Percentiles rank a stretch among this genome's conserved stretches.
These are phyloP conservation scores for Protophormia terraenovae DNA, from an alignment of 2,888 invertebrate genomes.

Conservation along the genomic window DNA sequence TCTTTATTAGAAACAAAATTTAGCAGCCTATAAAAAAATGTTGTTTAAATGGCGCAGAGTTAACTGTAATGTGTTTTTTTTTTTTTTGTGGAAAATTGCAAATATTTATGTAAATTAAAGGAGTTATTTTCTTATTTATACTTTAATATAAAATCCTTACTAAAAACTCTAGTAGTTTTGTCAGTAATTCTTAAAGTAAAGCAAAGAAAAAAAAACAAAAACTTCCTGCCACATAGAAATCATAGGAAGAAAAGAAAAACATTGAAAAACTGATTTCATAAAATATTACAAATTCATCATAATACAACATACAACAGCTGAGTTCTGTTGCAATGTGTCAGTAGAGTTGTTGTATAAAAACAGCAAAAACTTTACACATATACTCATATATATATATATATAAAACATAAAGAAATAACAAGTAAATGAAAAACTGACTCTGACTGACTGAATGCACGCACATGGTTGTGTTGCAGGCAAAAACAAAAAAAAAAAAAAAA, in stretches of 20 bases:
- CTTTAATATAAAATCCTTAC: background rate
- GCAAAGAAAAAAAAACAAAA: constrained; percentile 1
- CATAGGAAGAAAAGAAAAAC: background rate
- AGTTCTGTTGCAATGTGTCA: constrained; percentile 65
- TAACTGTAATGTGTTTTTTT: background rate
- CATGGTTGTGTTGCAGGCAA: constrained; percentile 33
- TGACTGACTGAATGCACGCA: constrained; percentile 45
- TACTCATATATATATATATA: constrained; percentile 21
- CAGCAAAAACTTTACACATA: constrained; percentile 30
- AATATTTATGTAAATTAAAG: background rate
- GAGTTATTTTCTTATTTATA: background rate
- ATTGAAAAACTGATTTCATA: constrained; percentile 47
- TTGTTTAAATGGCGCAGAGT: background rate
- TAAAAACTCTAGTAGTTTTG: background rate
- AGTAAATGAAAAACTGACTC: constrained; percentile 50
- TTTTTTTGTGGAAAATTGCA: background rate
- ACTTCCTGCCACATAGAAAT: background rate
- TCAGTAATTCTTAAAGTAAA: background rate
- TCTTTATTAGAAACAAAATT: background rate
- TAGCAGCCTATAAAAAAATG: background rate
- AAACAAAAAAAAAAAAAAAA: constrained; percentile 9
- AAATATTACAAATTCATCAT: constrained; percentile 65
- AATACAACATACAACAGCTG: constrained; percentile 62
- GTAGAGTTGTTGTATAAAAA: constrained; percentile 36
- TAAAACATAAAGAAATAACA: constrained; percentile 46